Evolutionary conservation across 2,888 invertebrate species (phyloP), one percentile per base, ranked within the genome.

Genomic region (Eupeodes luniger): DNA sequence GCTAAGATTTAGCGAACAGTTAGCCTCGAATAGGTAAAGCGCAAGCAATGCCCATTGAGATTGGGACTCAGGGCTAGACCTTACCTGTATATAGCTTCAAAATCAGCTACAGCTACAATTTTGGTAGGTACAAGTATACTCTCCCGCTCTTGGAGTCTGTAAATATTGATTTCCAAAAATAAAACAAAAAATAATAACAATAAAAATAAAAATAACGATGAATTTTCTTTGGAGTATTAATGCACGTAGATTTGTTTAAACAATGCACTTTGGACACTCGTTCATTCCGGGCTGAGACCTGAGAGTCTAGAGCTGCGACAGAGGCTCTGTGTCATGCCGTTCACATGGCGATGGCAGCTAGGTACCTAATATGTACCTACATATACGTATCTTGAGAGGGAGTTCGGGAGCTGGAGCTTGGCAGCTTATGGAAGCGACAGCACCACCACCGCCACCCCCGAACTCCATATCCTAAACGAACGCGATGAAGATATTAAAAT

Each of bases 181-280:
- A 61, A n/a, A 62, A 19, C 12, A 19, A 66, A 59, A 75, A 72
- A 72, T 82, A 78, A 82, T 78, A 82, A 80, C 34, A 69, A 84
- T 74, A 77, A 72, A 77, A 88, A 80, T 40, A 64, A 66, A 76
- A 70, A 47, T 19, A 12, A 49, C 81, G 53, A 66, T 66, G 74
- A 67, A 81, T 81, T 81, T 74, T 64, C 59, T 62, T 61, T 19
- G 77, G 70, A 76, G 79, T 82, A 40, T 40, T 40, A 82, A 69
- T 72, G 81, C 82, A 85, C 85, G 89, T 89, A 85, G 79, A 85
- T 85, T 89, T 89, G 89, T 85, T 85, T 59, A 79, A 85, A 89
- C 89, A 89, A 89, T 89, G 89, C 89, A 85, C 84, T 82, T 85
- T 78, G 82, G 81, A 89, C 89, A 85, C 89, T 89, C 82, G 79